Conservation (phyloP, 1,140 invertebrate species). For the Nymphalis io region DNA sequence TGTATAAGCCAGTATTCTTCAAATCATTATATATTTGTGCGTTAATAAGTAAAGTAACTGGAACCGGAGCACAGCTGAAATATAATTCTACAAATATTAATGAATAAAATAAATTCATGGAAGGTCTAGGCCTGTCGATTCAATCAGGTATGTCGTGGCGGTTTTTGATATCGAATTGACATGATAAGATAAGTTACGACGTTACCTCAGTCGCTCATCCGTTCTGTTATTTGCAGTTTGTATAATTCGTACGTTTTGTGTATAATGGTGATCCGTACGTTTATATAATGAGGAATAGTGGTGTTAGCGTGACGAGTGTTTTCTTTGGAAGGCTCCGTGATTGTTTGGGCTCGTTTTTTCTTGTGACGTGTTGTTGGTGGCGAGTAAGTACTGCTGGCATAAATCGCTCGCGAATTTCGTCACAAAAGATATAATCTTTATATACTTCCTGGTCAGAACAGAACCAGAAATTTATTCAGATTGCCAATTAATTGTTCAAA, state of each 20-base stretch:
- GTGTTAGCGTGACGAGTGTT: conserved; percentile 41
- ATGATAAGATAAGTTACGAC: conserved; percentile 67
- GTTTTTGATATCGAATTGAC: conserved; percentile 69
- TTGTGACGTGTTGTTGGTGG: conserved; percentile 47
- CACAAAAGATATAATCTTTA: not conserved
- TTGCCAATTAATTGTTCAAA: too few relatives aligned
- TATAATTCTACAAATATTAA: too few relatives aligned
- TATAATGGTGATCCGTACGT: conserved; percentile 28
- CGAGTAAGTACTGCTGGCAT: conserved; percentile 33
- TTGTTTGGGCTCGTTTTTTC: conserved; percentile 45
- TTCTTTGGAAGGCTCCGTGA: conserved; percentile 45
- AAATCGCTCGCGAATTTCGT: not conserved
- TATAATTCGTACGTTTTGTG: conserved; percentile 13
- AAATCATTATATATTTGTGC: too few relatives aligned
- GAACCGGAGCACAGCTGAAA: too few relatives aligned
- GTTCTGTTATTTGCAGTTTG: conserved; percentile 50
- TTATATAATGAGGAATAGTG: conserved; percentile 41
- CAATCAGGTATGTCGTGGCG: conserved; percentile 38
- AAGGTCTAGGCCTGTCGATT: conserved; percentile 59
- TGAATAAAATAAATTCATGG: not conserved
- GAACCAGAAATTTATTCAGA: too few relatives aligned
- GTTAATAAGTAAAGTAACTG: too few relatives aligned
- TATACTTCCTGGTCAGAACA: not conserved
- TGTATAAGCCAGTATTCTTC: too few relatives aligned
- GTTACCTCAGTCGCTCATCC: conserved; percentile 47